phyloP scores from a whole-genome alignment of 1,140 invertebrate species.

The Nasonia longicornis region DNA sequence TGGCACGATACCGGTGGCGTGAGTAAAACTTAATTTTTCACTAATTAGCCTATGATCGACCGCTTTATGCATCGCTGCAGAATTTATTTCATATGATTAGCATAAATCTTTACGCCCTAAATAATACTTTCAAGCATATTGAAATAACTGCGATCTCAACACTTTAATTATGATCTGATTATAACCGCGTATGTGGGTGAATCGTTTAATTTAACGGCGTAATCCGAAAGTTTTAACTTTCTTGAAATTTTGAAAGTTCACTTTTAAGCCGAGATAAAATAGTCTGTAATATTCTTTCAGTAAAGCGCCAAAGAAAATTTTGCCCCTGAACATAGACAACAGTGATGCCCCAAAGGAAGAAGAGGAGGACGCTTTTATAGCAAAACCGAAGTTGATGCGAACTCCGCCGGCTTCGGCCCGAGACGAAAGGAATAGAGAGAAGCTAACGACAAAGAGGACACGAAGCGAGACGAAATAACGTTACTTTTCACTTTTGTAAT shows the following conservation, averaged over 20 bases:
- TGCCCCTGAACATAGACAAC: not conserved
- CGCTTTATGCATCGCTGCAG: not conserved
- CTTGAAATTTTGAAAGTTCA: not conserved
- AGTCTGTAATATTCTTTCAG: not conserved
- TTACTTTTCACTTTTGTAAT: not conserved
- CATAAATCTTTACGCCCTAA: slow-evolving; percentile 27
- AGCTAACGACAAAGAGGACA: not conserved
- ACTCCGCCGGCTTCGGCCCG: slow-evolving; percentile 52
- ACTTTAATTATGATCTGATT: not conserved
- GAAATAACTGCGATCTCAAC: not conserved
- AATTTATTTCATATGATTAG: not conserved
- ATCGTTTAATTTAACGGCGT: not conserved
- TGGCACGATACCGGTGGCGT: not conserved
- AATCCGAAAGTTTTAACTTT: not conserved
- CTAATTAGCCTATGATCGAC: not conserved
- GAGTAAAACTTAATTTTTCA: slow-evolving; percentile 26
- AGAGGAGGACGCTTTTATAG: slow-evolving; percentile 55
- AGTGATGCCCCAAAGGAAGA: slow-evolving; percentile 13
- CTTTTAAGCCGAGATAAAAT: not conserved
- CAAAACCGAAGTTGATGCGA: slow-evolving; percentile 58
- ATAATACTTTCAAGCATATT: not conserved
- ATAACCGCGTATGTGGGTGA: not conserved
- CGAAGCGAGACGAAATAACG: not conserved
- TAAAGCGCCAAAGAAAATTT: slow-evolving; percentile 5
- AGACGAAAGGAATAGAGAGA: not conserved